A percentile compares a stretch with the other conserved stretches of the same genome.
These are phyloP conservation scores for Coremacera marginata DNA, from an alignment of 2,888 invertebrate species.

Conservation along the genomic window DNA sequence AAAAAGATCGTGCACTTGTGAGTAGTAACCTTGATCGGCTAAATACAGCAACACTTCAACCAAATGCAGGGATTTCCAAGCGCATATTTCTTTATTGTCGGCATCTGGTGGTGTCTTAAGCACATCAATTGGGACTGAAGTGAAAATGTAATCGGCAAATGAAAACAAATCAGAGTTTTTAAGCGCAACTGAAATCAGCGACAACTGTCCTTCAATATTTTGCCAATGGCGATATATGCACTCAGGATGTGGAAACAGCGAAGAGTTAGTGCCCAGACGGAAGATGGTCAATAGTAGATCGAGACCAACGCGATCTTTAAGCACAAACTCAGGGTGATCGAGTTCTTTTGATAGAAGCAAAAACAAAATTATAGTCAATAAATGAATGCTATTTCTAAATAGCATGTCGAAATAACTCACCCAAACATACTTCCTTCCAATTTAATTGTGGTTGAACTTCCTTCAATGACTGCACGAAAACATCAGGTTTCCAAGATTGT, in stretches of 20 bases:
- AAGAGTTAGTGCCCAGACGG: constrained; percentile 82
- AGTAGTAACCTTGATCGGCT: constrained; percentile 88
- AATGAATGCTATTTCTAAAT: constrained; percentile 6
- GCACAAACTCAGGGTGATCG: constrained; percentile 90
- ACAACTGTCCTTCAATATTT: constrained; percentile 92
- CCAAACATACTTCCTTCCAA: constrained; percentile 93
- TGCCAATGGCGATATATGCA: constrained; percentile 93
- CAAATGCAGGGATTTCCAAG: constrained; percentile 94
- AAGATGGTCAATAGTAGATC: constrained; percentile 86
- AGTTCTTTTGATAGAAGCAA: constrained; percentile 66
- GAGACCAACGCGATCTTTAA: constrained; percentile 89
- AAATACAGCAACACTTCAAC: constrained; percentile 89
- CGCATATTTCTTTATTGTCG: constrained; percentile 92
- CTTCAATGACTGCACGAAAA: constrained; percentile 92
- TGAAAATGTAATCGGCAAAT: constrained; percentile 91
- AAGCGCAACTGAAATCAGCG: constrained; percentile 86
- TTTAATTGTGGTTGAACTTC: constrained; percentile 87
- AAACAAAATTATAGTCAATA: background rate
- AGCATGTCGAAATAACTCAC: constrained; percentile 65
- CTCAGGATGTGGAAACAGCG: constrained; percentile 86
- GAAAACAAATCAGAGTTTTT: constrained; percentile 95
- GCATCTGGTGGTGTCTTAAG: constrained; percentile 95
- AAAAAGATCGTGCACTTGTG: constrained; percentile 85
- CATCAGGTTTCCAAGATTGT: constrained; percentile 90
- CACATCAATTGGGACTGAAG: constrained; percentile 87